Evolutionary conservation across 2,888 invertebrate genomes (phyloP), one percentile per base, ranked within the genome.

Genomic region (Cyrtodaria siliqua): DNA sequence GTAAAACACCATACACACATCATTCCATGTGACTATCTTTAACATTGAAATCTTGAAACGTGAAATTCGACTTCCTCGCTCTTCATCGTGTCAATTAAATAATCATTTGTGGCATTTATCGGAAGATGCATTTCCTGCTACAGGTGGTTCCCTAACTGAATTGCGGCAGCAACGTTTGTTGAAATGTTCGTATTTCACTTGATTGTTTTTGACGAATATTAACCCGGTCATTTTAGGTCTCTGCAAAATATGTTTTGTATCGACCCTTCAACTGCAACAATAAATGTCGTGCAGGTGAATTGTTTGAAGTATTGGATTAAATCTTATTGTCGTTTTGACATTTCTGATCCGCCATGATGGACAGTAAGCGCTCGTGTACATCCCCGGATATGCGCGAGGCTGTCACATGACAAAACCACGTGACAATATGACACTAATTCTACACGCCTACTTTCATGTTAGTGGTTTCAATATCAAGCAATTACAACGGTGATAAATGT

Each of bases 361-460:
- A 74, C 74, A 69, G 63, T 52, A 60, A 68, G 61, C 57, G 59
- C 57, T 68, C 74, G 38, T 40, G 6, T n/a, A 50, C 42, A 53
- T 38, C 52, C 74, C 74, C 74, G 74, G 74, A 74, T 74, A 68
- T 74, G 60, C 68, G 68, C 68, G 62, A 63, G 63, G 24, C 63
- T 60, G 74, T 74, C 74, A 74, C 74, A 69, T 74, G 74, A 74
- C 68, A 74, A 74, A 63, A 74, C 53, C 74, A 74, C 68, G 74
- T 74, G 74, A 74, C 68, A 59, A 49, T 29, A 29, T 74, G 74
- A 64, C 74, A 74, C 74, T 62, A 68, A 74, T 62, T 50, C 68
- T 44, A 74, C 68, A 74, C 74, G 74, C 74, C 74, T 63, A 59
- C 52, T 60, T 57, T 69, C 74, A 53, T 74, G 74, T 74, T 38